Conservation (phyloP, 2,888 invertebrate genomes). For the Clivina fossor region DNA sequence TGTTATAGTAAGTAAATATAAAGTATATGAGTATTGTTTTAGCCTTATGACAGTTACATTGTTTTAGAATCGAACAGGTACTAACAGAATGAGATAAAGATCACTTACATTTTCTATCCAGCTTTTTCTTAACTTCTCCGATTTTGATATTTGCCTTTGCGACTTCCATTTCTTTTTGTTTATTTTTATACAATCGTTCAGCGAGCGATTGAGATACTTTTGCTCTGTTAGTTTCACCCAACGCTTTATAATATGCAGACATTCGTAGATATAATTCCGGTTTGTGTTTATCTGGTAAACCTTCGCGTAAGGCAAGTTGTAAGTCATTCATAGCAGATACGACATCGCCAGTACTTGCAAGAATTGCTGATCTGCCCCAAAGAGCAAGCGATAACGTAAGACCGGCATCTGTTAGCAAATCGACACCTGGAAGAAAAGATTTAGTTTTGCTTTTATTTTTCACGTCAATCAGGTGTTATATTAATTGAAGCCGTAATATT, state of each 20-base stretch:
- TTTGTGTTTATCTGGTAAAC: slow-evolving; percentile 63
- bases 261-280: slow-evolving; percentile 70
- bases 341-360: slow-evolving; percentile 61
- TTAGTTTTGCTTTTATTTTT: no score
- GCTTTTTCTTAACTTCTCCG: slow-evolving; percentile 16
- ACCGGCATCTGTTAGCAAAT: slow-evolving; percentile 60
- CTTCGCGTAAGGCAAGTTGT: slow-evolving; percentile 64
- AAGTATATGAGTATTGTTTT: no score
- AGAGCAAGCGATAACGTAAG: slow-evolving; percentile 65
- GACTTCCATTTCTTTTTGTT: slow-evolving; percentile 42
- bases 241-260: slow-evolving; percentile 67
- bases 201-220: slow-evolving; percentile 68
- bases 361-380: slow-evolving; percentile 66
- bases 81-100: no score
- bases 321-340: slow-evolving; percentile 67
- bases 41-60: no score
- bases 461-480: no score
- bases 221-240: slow-evolving; percentile 63
- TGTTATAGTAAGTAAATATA: no score
- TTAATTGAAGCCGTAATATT: not conserved
- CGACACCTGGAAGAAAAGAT: slow-evolving; percentile 43
- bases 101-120: slow-evolving; percentile 19
- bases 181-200: slow-evolving; percentile 59
- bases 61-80: no score
- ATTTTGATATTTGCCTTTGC: slow-evolving; percentile 35